Evolutionary conservation across 1,140 invertebrate species (phyloP), one percentile per base, ranked within the genome.

Genomic region (Araneus ventricosus): DNA sequence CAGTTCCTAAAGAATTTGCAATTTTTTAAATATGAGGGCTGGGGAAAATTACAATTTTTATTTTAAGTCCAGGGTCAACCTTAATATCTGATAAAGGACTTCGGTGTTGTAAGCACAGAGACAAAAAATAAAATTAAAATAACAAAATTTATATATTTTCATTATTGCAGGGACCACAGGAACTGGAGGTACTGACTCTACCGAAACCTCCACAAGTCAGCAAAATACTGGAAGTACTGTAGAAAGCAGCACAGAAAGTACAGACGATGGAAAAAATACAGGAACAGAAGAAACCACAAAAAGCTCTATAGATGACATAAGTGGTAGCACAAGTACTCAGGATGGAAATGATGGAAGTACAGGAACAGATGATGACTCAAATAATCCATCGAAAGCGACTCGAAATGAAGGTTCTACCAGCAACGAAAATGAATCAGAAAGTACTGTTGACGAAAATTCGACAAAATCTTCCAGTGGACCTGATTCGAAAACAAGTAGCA

Each of bases 161-260:
- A 90, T 61, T 90, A 8, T 90, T 80, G 10, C 70, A 90, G 88
- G 34, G 41, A 57, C 67, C 27, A 80, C 63, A 52, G 63, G 27
- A 90, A 90, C 88, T 90, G 88, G 70, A 90, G 88, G 88, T 90
- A 90, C 88, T 90, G 45, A 52, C 24, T 37, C 41, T 4, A 90
- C 88, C 57, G 67, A 52, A 30, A 57, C 34, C 7, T 57, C 39
- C 39, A 17, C 27, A 20, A 37, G 17, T 30, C 14, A 17, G 45
- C 41, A 52, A 27, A 57, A 52, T 57, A 45, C 24, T 20, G 24
- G 7, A 30, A 84, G 45, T 27, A 84, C 79, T n/a, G 20, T 10
- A 10, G 20, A n/a, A 82, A 24, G 34, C 20, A 39, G 22, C 2
- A 79, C 37, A 7, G 8, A 8, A 24, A 39, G 24, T 41, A 84